Base-by-base conservation (phyloP, 1,140 invertebrate genomes). In the Zaprionus camerounensis region DNA sequence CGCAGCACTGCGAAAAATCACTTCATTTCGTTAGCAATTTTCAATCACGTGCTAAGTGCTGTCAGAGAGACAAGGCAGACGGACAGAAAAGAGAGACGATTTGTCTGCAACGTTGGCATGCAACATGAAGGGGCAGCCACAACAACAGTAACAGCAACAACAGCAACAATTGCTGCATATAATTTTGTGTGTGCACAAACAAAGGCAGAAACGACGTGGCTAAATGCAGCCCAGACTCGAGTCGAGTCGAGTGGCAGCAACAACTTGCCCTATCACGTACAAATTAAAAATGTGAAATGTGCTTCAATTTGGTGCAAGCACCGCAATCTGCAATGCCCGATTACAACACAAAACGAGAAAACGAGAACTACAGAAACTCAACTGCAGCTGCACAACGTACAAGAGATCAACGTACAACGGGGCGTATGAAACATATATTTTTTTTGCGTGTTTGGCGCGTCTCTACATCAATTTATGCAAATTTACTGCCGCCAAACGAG, bases 271-370 rank as follows among this genome's bases (percentile, higher is more conserved):
- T 88, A 88, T 88, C 84, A 88, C 84, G 84, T 88, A 88, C 84
- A 88, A 90, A 88, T 88, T 88, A 88, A 88, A 90, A 88, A 88
- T 88, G 84, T 88, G 85, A 88, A 87, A 86, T 84, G 84, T 90
- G 84, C 83, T 88, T 90, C 84, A 88, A 88, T 88, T 87, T 80
- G 61, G 59, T 69, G 66, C 58, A 66, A 61, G 46, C 24, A 53
- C 11, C 20, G 51, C 56, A 34, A 58, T 17, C 7, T 15, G 53
- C 53, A 61, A 26, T 51, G 51, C 61, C 58, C 61, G 63, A 74
- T 84, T 84, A 59, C 81, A 82, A 58, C 68, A 83, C 81, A 69
- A 58, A 13, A 20, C 17, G 26, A 51, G 31, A 44, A 68, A 44
- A 46, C 20, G 57, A 70, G 34, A 62, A 79, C 76, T 11, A 22